Conservation (phyloP, 2,888 invertebrate genomes). For the Onthophagus sagittarius region DNA sequence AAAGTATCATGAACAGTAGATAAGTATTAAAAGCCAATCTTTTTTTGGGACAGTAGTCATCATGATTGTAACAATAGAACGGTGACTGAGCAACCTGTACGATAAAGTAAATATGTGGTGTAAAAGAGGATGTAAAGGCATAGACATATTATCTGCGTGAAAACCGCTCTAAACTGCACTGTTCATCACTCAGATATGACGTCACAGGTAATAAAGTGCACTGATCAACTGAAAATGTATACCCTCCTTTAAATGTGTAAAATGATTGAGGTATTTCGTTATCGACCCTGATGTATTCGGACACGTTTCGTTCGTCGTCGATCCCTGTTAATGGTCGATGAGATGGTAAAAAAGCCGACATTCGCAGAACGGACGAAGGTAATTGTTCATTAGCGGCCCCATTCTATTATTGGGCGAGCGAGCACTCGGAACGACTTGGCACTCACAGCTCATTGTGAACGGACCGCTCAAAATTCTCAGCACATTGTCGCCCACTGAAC, state of each 20-base stretch:
- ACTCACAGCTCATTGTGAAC: not conserved
- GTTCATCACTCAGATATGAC: no score
- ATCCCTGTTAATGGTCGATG: conserved; percentile 2
- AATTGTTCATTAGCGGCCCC: conserved; percentile 11
- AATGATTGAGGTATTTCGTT: not conserved
- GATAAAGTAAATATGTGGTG: no score
- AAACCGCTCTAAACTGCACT: no score
- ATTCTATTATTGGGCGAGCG: conserved; percentile 4
- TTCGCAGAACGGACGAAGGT: conserved; percentile 10
- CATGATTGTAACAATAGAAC: no score
- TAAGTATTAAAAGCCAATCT: no score
- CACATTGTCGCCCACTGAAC: not conserved
- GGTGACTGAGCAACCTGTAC: no score
- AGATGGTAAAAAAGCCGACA: conserved; percentile 8
- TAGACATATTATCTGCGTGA: no score
- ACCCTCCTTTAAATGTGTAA: not conserved
- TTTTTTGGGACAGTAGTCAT: no score
- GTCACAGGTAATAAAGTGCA: no score
- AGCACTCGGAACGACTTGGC: not conserved
- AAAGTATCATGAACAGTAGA: no score
- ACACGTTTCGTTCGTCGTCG: not conserved
- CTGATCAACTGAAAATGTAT: no score
- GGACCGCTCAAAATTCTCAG: not conserved
- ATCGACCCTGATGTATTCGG: conserved; percentile 2
- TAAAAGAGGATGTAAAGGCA: no score